Conservation (phyloP, 2,797 vertebrate species). For the Crypturellus tataupa region DNA sequence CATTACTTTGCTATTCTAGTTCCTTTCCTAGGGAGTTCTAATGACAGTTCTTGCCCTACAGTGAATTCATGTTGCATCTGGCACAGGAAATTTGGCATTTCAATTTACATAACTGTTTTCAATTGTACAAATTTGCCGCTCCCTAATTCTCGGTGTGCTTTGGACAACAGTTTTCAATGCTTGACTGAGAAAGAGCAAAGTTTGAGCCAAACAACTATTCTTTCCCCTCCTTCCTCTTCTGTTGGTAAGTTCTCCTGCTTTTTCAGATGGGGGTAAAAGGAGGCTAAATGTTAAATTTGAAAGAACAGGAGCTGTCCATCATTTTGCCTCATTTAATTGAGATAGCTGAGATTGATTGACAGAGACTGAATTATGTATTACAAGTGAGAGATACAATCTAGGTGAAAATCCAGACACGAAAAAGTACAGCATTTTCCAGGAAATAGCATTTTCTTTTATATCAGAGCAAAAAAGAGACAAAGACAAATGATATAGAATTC, state of each 20-base stretch:
- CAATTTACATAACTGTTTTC: constrained; percentile 66
- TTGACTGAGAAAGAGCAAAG: constrained; percentile 44
- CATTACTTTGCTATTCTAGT: constrained; percentile 71
- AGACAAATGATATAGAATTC: neutral
- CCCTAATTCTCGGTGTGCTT: constrained; percentile 42
- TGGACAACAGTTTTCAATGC: constrained; percentile 52
- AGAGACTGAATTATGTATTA: neutral
- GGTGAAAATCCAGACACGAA: neutral
- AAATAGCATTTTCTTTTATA: neutral
- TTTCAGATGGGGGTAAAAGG: neutral
- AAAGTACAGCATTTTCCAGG: neutral
- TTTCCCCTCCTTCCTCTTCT: neutral
- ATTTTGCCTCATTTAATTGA: neutral
- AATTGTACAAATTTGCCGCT: constrained; percentile 60
- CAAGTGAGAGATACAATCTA: neutral
- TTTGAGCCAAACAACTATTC: constrained; percentile 32
- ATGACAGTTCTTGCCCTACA: constrained; percentile 68
- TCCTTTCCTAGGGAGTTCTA: constrained; percentile 66
- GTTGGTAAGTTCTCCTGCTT: neutral
- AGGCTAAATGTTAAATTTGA: constrained; percentile 11
- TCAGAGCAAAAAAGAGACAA: neutral
- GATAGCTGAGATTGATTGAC: neutral
- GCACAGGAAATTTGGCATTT: constrained; percentile 70
- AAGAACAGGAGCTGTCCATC: neutral
- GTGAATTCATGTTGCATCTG: constrained; percentile 74